Percentiles rank a stretch among this genome's conserved stretches.
These are phyloP conservation scores for Drosophila testacea DNA, from an alignment of 2,888 invertebrate genomes.

Conservation along the genomic window DNA sequence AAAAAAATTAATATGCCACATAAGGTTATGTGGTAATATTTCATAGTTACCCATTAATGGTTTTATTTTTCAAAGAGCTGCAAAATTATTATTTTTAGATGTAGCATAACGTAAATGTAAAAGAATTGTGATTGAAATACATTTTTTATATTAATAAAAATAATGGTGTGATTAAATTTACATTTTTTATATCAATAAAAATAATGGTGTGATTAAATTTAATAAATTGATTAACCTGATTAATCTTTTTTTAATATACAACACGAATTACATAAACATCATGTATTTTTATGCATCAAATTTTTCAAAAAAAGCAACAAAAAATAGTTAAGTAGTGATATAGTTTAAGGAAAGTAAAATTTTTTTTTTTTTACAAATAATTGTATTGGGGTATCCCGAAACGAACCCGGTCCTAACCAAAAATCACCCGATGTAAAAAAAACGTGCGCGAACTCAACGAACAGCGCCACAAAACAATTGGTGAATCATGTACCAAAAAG, in stretches of 20 bases:
- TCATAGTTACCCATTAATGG: background rate
- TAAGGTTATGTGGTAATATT: slow-evolving; percentile 9
- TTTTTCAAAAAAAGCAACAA: background rate
- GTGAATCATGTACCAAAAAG: background rate
- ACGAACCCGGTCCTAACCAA: slow-evolving; percentile 32
- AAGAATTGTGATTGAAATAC: background rate
- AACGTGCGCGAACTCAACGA: slow-evolving; percentile 25
- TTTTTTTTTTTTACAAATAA: background rate
- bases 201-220: background rate
- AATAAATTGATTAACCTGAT: background rate
- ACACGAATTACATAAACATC: too few species aligned
- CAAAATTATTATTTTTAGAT: background rate
- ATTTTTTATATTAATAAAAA: background rate
- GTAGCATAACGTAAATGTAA: background rate
- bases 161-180: too few species aligned
- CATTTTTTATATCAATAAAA: too few species aligned
- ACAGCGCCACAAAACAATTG: slow-evolving; percentile 26
- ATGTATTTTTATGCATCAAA: too few species aligned
- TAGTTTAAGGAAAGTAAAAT: background rate
- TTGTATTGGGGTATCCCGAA: background rate
- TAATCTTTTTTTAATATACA: too few species aligned
- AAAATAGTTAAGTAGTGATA: background rate
- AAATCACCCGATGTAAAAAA: background rate
- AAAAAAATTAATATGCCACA: slow-evolving; percentile 52
- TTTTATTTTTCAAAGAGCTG: background rate